Conservation (phyloP, 2,113 vertebrate genomes). For the Chelonoidis abingdonii region DNA sequence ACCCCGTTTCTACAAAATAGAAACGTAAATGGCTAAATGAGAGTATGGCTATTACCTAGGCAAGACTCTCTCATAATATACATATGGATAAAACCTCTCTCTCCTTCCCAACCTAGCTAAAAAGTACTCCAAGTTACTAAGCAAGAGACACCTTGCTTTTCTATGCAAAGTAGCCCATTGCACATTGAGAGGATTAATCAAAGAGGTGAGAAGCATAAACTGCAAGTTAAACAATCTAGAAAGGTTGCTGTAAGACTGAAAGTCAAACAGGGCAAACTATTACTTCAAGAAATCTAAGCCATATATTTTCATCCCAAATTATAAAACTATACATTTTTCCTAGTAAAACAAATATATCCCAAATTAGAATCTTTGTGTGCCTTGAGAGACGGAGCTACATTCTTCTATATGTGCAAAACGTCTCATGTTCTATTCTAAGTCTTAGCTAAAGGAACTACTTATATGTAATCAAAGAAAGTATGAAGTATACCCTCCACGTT, state of each 20-base stretch:
- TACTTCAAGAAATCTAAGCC: background rate
- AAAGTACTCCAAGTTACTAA: background rate
- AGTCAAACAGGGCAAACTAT: background rate
- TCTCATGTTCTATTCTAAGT: background rate
- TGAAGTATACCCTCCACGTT: background rate
- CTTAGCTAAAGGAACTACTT: background rate
- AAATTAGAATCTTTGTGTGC: background rate
- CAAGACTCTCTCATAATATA: background rate
- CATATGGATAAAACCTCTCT: background rate
- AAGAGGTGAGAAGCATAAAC: background rate
- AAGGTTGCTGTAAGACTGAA: background rate
- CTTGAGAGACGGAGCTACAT: background rate
- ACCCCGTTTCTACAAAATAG: background rate
- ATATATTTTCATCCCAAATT: background rate
- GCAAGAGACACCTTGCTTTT: background rate
- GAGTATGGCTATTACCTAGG: background rate
- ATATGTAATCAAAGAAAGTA: background rate
- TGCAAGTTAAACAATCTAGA: background rate
- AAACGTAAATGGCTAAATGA: background rate
- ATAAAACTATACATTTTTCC: background rate
- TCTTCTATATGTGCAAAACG: background rate
- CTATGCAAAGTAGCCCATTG: background rate
- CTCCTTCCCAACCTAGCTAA: background rate
- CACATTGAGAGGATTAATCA: background rate
- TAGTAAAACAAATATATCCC: background rate